phyloP scores from a whole-genome alignment of 2,113 vertebrate genomes.

The Uria lomvia region DNA sequence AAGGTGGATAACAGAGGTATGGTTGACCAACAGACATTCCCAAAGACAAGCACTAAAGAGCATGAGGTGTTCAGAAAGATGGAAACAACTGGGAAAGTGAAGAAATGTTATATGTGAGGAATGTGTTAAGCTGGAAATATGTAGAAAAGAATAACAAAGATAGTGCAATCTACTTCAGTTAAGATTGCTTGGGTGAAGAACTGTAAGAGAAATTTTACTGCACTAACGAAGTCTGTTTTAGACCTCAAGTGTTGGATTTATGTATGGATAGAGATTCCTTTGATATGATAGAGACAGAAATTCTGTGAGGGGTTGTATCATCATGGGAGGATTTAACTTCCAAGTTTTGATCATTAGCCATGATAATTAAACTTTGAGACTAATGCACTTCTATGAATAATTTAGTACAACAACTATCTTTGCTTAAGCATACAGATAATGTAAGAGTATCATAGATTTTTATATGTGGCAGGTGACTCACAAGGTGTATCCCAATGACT shows the following conservation, averaged over 20 bases:
- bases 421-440: background rate
- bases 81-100: background rate
- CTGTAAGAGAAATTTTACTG: background rate
- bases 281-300: background rate
- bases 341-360: background rate
- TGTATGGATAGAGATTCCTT: background rate
- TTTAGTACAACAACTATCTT: background rate
- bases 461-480: background rate
- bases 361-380: background rate
- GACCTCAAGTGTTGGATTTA: background rate
- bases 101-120: background rate
- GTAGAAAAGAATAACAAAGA: background rate
- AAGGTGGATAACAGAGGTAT: background rate
- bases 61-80: background rate
- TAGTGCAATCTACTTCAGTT: background rate
- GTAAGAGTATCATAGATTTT: background rate
- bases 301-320: background rate
- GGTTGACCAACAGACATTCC: background rate
- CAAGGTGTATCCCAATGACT: background rate
- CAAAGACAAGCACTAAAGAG: background rate
- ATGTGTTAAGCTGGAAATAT: background rate
- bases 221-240: background rate
- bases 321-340: background rate
- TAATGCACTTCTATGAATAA: background rate
- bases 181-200: background rate